These are phyloP conservation scores for Megaceryle maxima DNA, from an alignment of 2,113 vertebrate genomes.

Conservation along the genomic window DNA sequence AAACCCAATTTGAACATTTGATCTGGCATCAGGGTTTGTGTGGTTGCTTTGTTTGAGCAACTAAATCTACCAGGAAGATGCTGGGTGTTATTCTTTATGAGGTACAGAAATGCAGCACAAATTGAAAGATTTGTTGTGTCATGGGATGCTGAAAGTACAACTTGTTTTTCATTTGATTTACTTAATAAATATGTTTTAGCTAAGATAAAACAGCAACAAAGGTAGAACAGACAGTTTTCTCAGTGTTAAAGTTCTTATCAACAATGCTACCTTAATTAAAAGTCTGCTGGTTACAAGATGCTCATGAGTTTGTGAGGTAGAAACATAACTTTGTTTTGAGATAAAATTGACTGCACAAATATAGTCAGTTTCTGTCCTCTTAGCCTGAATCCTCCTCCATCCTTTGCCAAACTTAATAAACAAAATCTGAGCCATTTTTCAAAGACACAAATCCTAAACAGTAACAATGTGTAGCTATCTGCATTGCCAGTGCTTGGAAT, in stretches of 20 bases:
- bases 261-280: neutral
- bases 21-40: neutral
- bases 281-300: neutral
- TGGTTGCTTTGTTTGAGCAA: neutral
- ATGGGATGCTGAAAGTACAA: neutral
- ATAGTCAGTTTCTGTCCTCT: neutral
- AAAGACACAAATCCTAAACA: neutral
- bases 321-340: neutral
- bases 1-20: neutral
- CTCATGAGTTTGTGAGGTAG: neutral
- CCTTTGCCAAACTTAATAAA: neutral
- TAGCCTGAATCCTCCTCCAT: neutral
- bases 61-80: neutral
- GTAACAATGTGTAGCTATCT: neutral
- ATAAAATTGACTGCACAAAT: neutral
- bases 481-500: neutral
- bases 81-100: neutral
- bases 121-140: neutral
- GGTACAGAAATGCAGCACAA: neutral
- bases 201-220: conserved; percentile 19
- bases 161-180: neutral
- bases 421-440: neutral
- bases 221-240: neutral
- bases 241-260: neutral
- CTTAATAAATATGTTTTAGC: neutral